Percentiles rank a stretch among this genome's conserved stretches.
Conservation (phyloP, 2,888 invertebrate genomes). For the Nymphalis polychloros region DNA sequence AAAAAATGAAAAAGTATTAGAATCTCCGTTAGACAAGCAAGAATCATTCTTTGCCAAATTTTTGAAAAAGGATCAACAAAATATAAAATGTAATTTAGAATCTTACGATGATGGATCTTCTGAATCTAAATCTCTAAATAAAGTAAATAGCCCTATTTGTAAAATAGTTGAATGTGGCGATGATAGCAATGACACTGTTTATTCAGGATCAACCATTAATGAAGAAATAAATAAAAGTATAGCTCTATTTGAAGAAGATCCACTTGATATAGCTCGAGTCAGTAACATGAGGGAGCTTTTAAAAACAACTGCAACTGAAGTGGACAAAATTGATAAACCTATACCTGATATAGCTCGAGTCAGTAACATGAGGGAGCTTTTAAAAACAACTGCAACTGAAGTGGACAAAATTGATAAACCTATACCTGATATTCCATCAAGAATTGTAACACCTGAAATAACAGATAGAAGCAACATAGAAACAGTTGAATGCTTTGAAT, state of each 20-base stretch:
- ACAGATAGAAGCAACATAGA: constrained; percentile 36
- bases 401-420: constrained; percentile 20
- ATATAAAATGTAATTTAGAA: constrained; percentile 8
- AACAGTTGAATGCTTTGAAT: constrained; percentile 82
- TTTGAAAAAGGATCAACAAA: constrained; percentile 47
- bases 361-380: constrained; percentile 60
- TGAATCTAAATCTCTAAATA: constrained; percentile 17
- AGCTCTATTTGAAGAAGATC: constrained; percentile 70
- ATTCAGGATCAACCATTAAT: constrained; percentile 72
- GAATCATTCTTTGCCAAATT: constrained; percentile 77
- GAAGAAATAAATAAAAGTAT: constrained; percentile 76
- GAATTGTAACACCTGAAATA: constrained; percentile 12
- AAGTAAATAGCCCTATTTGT: constrained; percentile 51
- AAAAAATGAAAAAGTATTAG: constrained; percentile 39
- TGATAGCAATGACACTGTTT: constrained; percentile 67
- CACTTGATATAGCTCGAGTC: constrained; percentile 57
- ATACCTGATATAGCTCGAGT: constrained; percentile 56
- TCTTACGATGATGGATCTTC: constrained; percentile 1
- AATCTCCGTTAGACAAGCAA: constrained; percentile 62
- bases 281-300: constrained; percentile 63
- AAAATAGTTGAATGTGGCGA: constrained; percentile 59
- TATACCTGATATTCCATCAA: constrained; percentile 25
- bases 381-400: constrained; percentile 50
- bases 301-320: constrained; percentile 46
- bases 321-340: constrained; percentile 19